A percentile compares a stretch with the other conserved stretches of the same genome.
Evolutionary conservation across 2,888 invertebrate species (phyloP).

Genomic region (Bellardia pandia): DNA sequence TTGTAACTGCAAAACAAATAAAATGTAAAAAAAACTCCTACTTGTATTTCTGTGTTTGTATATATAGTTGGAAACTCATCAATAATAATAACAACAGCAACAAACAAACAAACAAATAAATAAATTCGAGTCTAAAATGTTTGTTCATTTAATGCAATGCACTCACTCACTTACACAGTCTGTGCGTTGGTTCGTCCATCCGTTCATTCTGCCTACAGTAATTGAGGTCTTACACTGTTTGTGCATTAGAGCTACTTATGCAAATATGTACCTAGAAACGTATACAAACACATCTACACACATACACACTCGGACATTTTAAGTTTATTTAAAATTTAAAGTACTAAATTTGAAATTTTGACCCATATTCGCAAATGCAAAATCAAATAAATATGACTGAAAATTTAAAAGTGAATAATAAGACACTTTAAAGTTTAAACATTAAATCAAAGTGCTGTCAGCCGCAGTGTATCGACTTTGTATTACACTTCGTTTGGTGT

Average conservation of each 20-base stretch:
- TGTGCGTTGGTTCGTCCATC: neutral
- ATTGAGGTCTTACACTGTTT: conserved; percentile 68
- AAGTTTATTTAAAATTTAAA: conserved; percentile 62
- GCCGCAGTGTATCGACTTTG: no score
- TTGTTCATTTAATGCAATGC: conserved; percentile 72
- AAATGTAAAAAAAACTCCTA: conserved; percentile 9
- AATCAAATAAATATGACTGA: conserved; percentile 51
- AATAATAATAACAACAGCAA: conserved; percentile 22
- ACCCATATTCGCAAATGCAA: conserved; percentile 66
- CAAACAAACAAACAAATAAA: conserved; percentile 49
- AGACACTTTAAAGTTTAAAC: no score
- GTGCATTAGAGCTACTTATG: conserved; percentile 66
- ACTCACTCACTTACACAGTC: conserved; percentile 32
- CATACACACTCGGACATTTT: conserved; percentile 16
- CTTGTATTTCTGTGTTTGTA: conserved; percentile 9
- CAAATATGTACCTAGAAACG: conserved; percentile 29
- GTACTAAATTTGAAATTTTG: conserved; percentile 47
- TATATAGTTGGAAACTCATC: conserved; percentile 39
- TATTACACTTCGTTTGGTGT: no score
- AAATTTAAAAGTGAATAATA: neutral
- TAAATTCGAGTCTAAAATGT: conserved; percentile 57
- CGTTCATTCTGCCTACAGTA: conserved; percentile 43
- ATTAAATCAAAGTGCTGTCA: no score
- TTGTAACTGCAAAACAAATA: neutral
- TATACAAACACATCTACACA: neutral